A percentile compares a stretch with the other conserved stretches of the same genome.
These are phyloP conservation scores for Petromus typicus DNA, from an alignment of 2,113 vertebrate species.

Conservation along the genomic window DNA sequence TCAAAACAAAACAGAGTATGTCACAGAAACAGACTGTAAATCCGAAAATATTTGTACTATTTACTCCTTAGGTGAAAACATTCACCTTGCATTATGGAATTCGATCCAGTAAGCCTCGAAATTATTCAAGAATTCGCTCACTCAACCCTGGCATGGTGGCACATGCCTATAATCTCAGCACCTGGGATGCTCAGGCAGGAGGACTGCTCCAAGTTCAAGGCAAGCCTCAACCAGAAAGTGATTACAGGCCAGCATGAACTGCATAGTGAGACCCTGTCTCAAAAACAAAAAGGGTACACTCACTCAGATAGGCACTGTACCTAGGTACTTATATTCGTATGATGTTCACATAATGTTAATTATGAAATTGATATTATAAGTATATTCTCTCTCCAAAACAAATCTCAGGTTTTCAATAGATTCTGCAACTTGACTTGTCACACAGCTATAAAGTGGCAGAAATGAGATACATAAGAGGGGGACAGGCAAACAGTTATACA, in stretches of 20 bases:
- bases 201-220: neutral
- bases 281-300: neutral
- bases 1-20: neutral
- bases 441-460: conserved; percentile 14
- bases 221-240: neutral
- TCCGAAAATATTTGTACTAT: neutral
- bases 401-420: neutral
- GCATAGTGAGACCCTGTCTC: neutral
- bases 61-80: neutral
- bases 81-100: neutral
- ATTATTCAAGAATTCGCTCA: neutral
- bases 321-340: neutral
- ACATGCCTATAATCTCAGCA: neutral
- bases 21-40: neutral
- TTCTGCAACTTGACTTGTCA: neutral
- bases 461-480: neutral
- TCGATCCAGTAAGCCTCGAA: neutral
- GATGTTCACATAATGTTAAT: neutral
- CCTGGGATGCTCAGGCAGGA: neutral
- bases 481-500: neutral
- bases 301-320: neutral
- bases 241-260: neutral
- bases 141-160: neutral
- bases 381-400: neutral
- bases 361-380: neutral